Evolutionary conservation across 2,113 vertebrate species (phyloP).

Genomic region (Galeopterus variegatus): DNA sequence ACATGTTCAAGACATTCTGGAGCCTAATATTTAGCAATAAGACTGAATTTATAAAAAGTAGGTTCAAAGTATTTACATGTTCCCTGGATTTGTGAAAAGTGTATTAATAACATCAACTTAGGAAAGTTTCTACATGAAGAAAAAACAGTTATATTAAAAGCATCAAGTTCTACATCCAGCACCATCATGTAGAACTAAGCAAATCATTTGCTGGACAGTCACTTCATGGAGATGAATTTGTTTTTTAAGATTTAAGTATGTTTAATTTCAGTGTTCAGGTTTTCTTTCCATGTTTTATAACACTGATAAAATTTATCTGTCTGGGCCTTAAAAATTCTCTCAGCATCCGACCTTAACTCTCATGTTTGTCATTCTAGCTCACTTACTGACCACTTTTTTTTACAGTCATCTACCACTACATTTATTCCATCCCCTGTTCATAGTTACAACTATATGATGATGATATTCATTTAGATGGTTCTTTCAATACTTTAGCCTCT

Average conservation of each 20-base stretch:
- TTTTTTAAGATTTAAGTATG: slow-evolving; percentile 32
- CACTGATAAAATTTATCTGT: slow-evolving; percentile 23
- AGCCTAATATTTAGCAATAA: slow-evolving; percentile 11
- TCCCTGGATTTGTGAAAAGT: neutral
- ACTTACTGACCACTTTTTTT: neutral
- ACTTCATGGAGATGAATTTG: neutral
- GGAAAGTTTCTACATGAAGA: neutral
- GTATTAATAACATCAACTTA: neutral
- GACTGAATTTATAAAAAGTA: neutral
- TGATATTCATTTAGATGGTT: neutral
- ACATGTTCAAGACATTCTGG: neutral
- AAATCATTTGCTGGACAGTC: neutral
- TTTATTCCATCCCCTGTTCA: neutral
- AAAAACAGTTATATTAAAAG: neutral
- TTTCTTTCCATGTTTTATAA: slow-evolving; percentile 33
- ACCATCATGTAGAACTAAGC: neutral
- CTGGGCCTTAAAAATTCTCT: neutral
- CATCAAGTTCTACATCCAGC: neutral
- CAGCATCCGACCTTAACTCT: neutral
- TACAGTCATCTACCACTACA: neutral
- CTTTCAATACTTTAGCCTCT: neutral
- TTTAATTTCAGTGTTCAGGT: neutral
- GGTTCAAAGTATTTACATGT: neutral
- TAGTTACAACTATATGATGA: neutral
- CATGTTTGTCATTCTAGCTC: neutral